These are phyloP conservation scores for Sphaerodactylus townsendi DNA, from an alignment of 2,113 vertebrate species.

Conservation along the genomic window DNA sequence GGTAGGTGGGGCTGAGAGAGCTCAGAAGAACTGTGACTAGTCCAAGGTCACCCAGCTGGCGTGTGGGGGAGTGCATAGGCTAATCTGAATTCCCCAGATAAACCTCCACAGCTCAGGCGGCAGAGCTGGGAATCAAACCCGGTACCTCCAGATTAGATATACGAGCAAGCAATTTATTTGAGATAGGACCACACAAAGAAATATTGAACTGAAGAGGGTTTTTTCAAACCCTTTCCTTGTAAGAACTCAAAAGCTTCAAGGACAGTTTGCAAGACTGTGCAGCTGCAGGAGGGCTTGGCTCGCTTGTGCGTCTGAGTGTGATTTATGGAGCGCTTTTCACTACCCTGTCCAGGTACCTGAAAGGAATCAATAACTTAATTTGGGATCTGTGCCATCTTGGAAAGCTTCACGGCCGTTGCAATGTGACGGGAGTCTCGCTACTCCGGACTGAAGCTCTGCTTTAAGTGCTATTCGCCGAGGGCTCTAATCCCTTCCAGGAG, in stretches of 20 bases:
- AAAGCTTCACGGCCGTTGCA: background rate
- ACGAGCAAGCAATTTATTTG: background rate
- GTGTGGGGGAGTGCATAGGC: too few relatives aligned
- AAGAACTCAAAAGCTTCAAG: background rate
- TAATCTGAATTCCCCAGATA: too few relatives aligned
- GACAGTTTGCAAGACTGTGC: background rate
- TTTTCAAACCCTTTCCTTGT: background rate
- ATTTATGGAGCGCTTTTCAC: background rate
- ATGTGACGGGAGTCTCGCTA: background rate
- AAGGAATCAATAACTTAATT: slow-evolving; percentile 26
- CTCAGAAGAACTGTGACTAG: too few relatives aligned
- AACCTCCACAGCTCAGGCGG: too few relatives aligned
- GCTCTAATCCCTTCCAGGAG: background rate
- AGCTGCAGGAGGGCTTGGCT: background rate
- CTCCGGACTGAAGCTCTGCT: background rate
- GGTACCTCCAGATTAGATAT: too few relatives aligned
- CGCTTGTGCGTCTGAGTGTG: background rate
- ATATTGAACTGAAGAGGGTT: background rate
- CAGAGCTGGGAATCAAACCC: too few relatives aligned
- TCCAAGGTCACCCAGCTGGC: too few relatives aligned
- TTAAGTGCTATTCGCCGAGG: background rate
- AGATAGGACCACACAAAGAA: background rate
- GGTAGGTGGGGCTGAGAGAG: too few relatives aligned
- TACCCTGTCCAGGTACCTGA: background rate
- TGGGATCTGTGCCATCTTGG: background rate